Evolutionary conservation across 2,797 vertebrate genomes (phyloP), one percentile per base, ranked within the genome.

Genomic region (Trachurus trachurus): DNA sequence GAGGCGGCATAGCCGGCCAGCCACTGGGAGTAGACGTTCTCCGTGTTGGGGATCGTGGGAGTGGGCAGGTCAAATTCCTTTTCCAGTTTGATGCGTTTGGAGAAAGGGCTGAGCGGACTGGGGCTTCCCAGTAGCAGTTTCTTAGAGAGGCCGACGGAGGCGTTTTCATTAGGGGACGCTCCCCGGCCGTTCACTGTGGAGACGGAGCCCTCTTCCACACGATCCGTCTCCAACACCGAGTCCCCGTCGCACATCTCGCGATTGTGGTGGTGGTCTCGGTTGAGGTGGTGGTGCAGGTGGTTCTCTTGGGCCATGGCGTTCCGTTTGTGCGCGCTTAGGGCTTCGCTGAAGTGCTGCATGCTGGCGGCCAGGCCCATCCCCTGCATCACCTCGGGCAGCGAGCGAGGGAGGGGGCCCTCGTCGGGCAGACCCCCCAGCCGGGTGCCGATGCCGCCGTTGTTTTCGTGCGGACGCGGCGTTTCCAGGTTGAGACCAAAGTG

Each of bases 11-110:
- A 99, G 92, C 98, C 98, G 9, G 98, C 98, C 86, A 99, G 95
- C 98, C 98, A 99, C 95, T 99, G 98, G 73, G 98, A 99, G 94
- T 99, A 99, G 92, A 99, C 98, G 83, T 99, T 99, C 93, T 99
- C 98, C 1, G 98, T 96, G 94, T 98, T 99, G 73, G 98, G 98
- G 96, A 99, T 99, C 85, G 98, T 97, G 61, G 98, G 96, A 0
- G 97, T 96, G 62, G 98, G 97, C 80, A 99, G 93, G 88, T 99
- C 98, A 86, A 99, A 99, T 93, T 99, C 98, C 93, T 99, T 99
- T 93, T 99, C 98, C 91, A 98, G 94, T 95, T 99, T 99, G 93
- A 99, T 99, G 88, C 98, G 97, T 95, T 99, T 99, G 87, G 98
- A 96, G 94, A 99, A 98, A 87, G 98, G 98, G 93, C 98, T 99